Evolutionary conservation across 2,797 vertebrate genomes (phyloP).

Genomic region (Myoxocephalus aenaeus): DNA sequence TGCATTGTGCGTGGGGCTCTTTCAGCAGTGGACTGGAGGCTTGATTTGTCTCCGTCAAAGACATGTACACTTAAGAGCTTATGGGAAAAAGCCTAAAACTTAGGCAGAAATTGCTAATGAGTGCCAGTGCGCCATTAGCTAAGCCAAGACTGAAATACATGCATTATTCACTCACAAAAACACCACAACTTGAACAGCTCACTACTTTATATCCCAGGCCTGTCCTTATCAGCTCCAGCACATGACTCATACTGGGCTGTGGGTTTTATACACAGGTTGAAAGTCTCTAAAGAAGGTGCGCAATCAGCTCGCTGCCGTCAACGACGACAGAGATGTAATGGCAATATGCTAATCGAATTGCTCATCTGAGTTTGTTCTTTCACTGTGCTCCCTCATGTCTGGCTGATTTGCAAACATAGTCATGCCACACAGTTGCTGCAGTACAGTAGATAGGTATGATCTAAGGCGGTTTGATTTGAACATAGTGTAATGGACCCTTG

Average conservation of each 20-base stretch:
- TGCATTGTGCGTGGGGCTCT: constrained; percentile 18
- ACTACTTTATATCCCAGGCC: constrained; percentile 24
- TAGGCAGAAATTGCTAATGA: constrained; percentile 76
- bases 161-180: constrained; percentile 74
- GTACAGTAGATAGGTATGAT: constrained; percentile 54
- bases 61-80: constrained; percentile 75
- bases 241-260: constrained; percentile 32
- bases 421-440: constrained; percentile 16
- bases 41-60: constrained; percentile 67
- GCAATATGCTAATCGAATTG: constrained; percentile 56
- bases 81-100: constrained; percentile 62
- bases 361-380: constrained; percentile 46
- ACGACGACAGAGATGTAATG: constrained; percentile 46
- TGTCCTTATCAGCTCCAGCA: constrained; percentile 29
- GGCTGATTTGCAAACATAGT: constrained; percentile 56
- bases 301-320: constrained; percentile 52
- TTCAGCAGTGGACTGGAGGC: constrained; percentile 28
- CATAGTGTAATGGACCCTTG: constrained; percentile 58
- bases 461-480: constrained; percentile 65
- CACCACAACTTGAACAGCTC: constrained; percentile 54
- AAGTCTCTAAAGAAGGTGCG: constrained; percentile 46
- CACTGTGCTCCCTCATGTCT: constrained; percentile 46
- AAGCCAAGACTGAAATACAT: constrained; percentile 68
- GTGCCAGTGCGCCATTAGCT: constrained; percentile 72
- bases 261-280: constrained; percentile 33